Evolutionary conservation across 2,888 invertebrate species (phyloP).

Genomic region (Caenorhabditis sp.): DNA sequence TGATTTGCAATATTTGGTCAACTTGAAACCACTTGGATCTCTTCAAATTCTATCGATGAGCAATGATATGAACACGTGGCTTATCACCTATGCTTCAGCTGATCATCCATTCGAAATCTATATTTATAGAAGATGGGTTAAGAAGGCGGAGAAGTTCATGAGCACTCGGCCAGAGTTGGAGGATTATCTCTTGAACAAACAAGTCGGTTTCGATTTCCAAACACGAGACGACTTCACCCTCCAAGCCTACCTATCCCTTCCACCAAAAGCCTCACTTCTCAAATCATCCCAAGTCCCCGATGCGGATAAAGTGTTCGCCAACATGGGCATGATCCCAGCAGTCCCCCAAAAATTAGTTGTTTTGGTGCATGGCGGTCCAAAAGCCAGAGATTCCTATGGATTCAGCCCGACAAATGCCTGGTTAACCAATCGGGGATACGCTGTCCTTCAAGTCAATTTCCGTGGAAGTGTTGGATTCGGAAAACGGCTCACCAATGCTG

Average conservation of each 20-base stretch:
- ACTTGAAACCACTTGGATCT: slow-evolving; percentile 62
- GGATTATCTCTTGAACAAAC: slow-evolving; percentile 60
- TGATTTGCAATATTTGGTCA: slow-evolving; percentile 62
- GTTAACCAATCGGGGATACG: slow-evolving; percentile 68
- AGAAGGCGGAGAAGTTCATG: slow-evolving; percentile 65
- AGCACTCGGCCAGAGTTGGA: slow-evolving; percentile 64
- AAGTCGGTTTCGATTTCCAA: slow-evolving; percentile 68
- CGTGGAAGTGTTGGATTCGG: slow-evolving; percentile 69
- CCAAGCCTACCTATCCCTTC: slow-evolving; percentile 69
- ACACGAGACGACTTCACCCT: slow-evolving; percentile 68
- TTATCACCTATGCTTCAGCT: slow-evolving; percentile 66
- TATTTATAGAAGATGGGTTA: slow-evolving; percentile 49
- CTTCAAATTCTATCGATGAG: slow-evolving; percentile 51
- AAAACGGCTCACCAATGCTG: slow-evolving; percentile 67
- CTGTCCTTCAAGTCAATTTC: slow-evolving; percentile 70
- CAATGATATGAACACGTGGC: slow-evolving; percentile 67
- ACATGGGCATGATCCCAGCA: slow-evolving; percentile 64
- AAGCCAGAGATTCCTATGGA: slow-evolving; percentile 66
- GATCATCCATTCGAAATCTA: slow-evolving; percentile 68
- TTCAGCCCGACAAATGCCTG: slow-evolving; percentile 66
- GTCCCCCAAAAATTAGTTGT: slow-evolving; percentile 66
- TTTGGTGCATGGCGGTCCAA: slow-evolving; percentile 69
- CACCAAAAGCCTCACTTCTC: slow-evolving; percentile 59
- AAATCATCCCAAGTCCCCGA: slow-evolving; percentile 57
- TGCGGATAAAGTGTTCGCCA: slow-evolving; percentile 61